Evolutionary conservation across 2,888 invertebrate species (phyloP), one percentile per base, ranked within the genome.

Genomic region (Smittia sp.): DNA sequence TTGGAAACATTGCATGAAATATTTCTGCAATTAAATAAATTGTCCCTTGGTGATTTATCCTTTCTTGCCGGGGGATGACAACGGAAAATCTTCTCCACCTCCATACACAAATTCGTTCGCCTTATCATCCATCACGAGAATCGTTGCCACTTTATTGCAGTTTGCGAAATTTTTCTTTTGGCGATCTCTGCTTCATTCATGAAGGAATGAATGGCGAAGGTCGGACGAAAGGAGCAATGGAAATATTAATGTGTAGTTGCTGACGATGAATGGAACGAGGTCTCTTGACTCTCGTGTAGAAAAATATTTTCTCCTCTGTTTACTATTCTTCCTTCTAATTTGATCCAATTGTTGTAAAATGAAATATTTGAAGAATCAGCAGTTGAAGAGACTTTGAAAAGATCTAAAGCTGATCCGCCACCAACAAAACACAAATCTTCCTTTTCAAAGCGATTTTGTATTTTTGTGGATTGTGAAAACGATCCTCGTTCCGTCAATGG

Each of bases 341-440:
- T 69, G 69, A 69, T 69, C 69, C 54, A 69, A 69, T 69, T 69
- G 69, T 69, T 69, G 69, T 27, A 69, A 69, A 69, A 69, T 69
- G 69, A 69, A 69, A 52, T 52, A 69, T 67, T 38, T 11, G 11
- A 69, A 22, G 58, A 58, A 58, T 58, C 58, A 58, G 18, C 7
- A 58, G 13, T 27, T 52, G 22, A 15, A 69, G 54, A 69, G 32
- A 69, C 54, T 20, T 27, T 52, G 22, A 15, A 69, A 69, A 69
- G 32, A 69, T 69, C 69, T 69, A 54, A 69, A 32, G 54, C 69
- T 69, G 69, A 69, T 69, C 69, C 69, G 69, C 69, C 69, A 69
- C 24, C 69, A 69, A 54, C 54, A 69, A 69, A 54, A 69, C 69
- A 69, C 46, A 41, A 46, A 41, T 22, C 22, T 58, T 58, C 4